Conservation (phyloP, 2,888 invertebrate genomes). For the Tiphia femorata region DNA sequence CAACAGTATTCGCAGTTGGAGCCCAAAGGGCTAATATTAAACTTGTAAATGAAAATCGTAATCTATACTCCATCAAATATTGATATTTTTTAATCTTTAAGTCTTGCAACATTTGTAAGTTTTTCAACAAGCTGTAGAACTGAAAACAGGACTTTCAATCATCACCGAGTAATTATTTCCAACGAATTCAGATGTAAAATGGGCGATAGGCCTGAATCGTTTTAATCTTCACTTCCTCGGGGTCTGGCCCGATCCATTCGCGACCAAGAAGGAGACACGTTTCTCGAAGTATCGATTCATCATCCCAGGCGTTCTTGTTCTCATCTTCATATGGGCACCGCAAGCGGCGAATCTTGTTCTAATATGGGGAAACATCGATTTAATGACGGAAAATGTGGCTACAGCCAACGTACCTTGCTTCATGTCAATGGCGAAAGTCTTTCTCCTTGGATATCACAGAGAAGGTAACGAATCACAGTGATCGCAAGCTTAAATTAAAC, state of each 20-base stretch:
- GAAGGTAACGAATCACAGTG: conserved; percentile 25
- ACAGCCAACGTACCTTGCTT: conserved; percentile 11
- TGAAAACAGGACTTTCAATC: too few species aligned
- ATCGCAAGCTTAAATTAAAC: too few species aligned
- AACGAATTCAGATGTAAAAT: conserved; percentile 29
- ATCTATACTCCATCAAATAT: too few species aligned
- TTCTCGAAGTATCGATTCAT: conserved; percentile 6
- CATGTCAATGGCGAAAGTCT: conserved; percentile 18
- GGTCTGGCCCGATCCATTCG: conserved; percentile 39
- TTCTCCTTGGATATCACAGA: conserved; percentile 17
- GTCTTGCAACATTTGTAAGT: too few species aligned
- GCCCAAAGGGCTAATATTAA: too few species aligned
- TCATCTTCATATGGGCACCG: conserved; percentile 27
- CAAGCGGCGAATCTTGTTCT: conserved; percentile 26
- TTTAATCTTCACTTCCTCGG: conserved; percentile 35
- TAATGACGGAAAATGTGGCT: conserved; percentile 31
- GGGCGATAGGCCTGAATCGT: conserved; percentile 32
- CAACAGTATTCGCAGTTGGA: too few species aligned
- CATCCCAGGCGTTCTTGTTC: conserved; percentile 1
- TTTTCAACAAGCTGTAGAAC: too few species aligned
- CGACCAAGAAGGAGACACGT: not conserved
- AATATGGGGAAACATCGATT: conserved; percentile 16
- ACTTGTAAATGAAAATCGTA: too few species aligned
- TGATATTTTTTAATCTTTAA: too few species aligned
- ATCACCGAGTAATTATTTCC: too few species aligned